A percentile compares a stretch with the other conserved stretches of the same genome.
Evolutionary conservation across 2,888 invertebrate species (phyloP).

Genomic region (Polylopha cassiicola): DNA sequence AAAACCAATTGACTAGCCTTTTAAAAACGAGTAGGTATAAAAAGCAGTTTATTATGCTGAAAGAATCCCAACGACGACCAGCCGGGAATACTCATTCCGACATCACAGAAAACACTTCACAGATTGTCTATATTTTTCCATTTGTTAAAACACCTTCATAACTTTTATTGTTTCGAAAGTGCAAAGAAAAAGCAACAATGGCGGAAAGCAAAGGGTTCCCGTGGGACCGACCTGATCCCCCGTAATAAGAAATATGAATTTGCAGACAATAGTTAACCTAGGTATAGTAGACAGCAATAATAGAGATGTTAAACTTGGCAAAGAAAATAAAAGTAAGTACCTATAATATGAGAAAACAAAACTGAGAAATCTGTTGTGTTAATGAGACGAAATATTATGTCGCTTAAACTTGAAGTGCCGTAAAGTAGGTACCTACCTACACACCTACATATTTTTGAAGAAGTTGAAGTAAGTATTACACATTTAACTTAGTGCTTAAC

Average conservation of each 20-base stretch:
- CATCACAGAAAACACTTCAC: conserved; percentile 4
- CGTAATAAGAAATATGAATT: conserved; percentile 31
- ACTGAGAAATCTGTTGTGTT: too few relatives aligned
- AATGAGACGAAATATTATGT: too few relatives aligned
- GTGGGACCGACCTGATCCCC: conserved; percentile 34
- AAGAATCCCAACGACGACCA: neutral
- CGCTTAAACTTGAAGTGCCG: too few relatives aligned
- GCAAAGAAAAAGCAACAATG: conserved; percentile 10
- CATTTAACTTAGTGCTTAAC: too few relatives aligned
- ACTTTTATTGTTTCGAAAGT: conserved; percentile 4
- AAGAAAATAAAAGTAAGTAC: too few relatives aligned
- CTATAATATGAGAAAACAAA: too few relatives aligned
- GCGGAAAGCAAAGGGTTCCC: conserved; percentile 28
- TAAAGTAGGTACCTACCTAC: too few relatives aligned
- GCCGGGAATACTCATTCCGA: neutral
- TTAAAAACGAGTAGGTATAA: too few relatives aligned
- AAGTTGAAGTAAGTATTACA: too few relatives aligned
- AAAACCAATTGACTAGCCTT: too few relatives aligned
- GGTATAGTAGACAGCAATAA: neutral
- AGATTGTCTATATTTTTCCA: conserved; percentile 9
- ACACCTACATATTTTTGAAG: too few relatives aligned
- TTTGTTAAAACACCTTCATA: conserved; percentile 9
- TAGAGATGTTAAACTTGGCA: too few relatives aligned
- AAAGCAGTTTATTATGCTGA: conserved; percentile 1
- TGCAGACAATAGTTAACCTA: conserved; percentile 26